Conservation (phyloP, 2,113 vertebrate species). For the Neodontobutis hainanensis region DNA sequence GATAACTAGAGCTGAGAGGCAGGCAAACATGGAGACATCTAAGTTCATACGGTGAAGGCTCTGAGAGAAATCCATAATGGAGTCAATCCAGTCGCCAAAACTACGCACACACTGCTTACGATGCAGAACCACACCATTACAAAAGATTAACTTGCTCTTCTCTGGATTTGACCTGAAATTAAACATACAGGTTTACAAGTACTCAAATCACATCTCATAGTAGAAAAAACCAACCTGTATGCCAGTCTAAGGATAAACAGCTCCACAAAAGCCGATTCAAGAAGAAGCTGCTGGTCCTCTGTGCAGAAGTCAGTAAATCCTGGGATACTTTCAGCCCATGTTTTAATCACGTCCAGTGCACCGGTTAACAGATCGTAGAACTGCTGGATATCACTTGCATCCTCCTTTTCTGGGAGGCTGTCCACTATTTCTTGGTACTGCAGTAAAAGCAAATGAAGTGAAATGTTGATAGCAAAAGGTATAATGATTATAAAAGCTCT, state of each 20-base stretch:
- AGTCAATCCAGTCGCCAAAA: conserved; percentile 92
- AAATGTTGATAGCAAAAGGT: not conserved
- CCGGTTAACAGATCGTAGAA: conserved; percentile 89
- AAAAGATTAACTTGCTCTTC: conserved; percentile 90
- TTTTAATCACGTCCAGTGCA: conserved; percentile 88
- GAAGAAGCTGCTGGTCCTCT: conserved; percentile 89
- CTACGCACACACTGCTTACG: conserved; percentile 87
- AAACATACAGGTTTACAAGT: conserved; percentile 1
- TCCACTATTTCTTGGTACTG: conserved; percentile 87
- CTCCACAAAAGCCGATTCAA: conserved; percentile 92
- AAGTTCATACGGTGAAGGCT: conserved; percentile 88
- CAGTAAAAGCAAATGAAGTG: not conserved
- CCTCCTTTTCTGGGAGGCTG: conserved; percentile 86
- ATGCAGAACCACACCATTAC: conserved; percentile 89
- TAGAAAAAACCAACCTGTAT: conserved; percentile 79
- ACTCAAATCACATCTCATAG: not conserved
- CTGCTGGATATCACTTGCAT: conserved; percentile 87
- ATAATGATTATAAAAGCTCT: not conserved
- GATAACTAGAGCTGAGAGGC: conserved; percentile 89
- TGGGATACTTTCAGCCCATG: conserved; percentile 90
- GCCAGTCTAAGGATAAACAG: conserved; percentile 94
- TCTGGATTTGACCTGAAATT: conserved; percentile 85
- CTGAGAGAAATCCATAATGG: conserved; percentile 90
- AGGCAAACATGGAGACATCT: conserved; percentile 87
- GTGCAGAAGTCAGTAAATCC: conserved; percentile 84